phyloP scores from a whole-genome alignment of 2,113 vertebrate species.

The Zosterops japonicus region DNA sequence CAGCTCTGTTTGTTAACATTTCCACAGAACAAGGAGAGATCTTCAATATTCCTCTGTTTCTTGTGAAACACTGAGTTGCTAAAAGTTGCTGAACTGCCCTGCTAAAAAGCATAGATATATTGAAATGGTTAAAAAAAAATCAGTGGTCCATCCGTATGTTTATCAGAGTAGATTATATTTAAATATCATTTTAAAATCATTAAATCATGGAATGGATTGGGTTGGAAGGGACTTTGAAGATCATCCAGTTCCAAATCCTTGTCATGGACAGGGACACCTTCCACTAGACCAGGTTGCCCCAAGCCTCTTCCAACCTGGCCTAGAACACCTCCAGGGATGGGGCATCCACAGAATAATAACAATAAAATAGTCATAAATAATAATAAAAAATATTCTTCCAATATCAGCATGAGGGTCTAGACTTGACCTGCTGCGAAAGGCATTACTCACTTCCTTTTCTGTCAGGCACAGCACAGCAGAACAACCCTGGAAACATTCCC shows the following conservation, averaged over 20 bases:
- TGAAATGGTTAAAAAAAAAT: background rate
- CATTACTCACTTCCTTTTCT: background rate
- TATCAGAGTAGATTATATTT: background rate
- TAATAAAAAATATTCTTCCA: background rate
- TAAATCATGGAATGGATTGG: background rate
- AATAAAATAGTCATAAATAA: background rate
- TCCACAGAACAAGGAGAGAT: background rate
- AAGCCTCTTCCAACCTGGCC: background rate
- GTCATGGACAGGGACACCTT: background rate
- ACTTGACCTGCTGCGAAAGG: background rate
- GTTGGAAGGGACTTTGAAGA: background rate
- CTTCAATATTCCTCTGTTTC: background rate
- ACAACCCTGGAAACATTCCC: background rate
- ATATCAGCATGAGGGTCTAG: background rate
- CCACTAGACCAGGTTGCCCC: background rate
- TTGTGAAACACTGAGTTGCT: background rate
- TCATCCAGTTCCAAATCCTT: background rate
- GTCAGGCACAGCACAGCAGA: background rate
- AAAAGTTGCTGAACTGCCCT: background rate
- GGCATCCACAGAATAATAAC: background rate
- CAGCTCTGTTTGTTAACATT: background rate
- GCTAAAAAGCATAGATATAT: background rate
- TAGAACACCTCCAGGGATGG: background rate
- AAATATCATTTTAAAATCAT: background rate
- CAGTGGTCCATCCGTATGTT: background rate